phyloP scores from a whole-genome alignment of 1,140 invertebrate genomes.

The Lasioglossum baleicum region DNA sequence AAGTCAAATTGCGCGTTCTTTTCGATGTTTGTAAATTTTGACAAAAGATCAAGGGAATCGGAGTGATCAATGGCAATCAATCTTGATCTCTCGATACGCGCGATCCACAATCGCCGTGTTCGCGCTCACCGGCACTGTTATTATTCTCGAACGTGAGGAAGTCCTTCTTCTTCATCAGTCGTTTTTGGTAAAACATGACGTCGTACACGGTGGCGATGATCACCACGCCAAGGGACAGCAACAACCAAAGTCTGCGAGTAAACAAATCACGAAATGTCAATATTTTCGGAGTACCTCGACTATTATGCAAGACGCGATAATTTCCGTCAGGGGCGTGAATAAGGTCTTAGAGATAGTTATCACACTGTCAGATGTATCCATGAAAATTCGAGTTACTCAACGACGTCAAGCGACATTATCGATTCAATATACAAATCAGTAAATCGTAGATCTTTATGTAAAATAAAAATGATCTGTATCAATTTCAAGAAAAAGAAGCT shows the following conservation, averaged over 20 bases:
- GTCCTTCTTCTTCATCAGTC: slow-evolving; percentile 16
- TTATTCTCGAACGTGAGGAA: slow-evolving; percentile 59
- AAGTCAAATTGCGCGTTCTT: too few species aligned
- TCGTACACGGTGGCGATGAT: slow-evolving; percentile 69
- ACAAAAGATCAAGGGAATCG: too few species aligned
- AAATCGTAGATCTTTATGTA: too few species aligned
- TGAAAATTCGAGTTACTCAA: too few species aligned
- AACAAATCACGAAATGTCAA: neutral
- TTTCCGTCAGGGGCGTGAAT: neutral
- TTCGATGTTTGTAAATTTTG: too few species aligned
- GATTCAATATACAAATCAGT: too few species aligned
- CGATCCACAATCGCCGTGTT: neutral
- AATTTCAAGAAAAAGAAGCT: too few species aligned
- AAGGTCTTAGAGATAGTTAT: too few species aligned
- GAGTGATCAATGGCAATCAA: too few species aligned
- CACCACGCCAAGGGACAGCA: slow-evolving; percentile 38
- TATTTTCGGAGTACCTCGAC: neutral
- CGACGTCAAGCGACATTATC: too few species aligned
- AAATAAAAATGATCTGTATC: too few species aligned
- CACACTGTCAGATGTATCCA: too few species aligned
- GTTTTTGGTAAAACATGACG: slow-evolving; percentile 60
- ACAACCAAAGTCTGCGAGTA: slow-evolving; percentile 54
- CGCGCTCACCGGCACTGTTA: slow-evolving; percentile 43
- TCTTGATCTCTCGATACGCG: neutral
- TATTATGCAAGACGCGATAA: neutral